Conservation (phyloP, 2,113 vertebrate genomes). For the Piaya cayana region DNA sequence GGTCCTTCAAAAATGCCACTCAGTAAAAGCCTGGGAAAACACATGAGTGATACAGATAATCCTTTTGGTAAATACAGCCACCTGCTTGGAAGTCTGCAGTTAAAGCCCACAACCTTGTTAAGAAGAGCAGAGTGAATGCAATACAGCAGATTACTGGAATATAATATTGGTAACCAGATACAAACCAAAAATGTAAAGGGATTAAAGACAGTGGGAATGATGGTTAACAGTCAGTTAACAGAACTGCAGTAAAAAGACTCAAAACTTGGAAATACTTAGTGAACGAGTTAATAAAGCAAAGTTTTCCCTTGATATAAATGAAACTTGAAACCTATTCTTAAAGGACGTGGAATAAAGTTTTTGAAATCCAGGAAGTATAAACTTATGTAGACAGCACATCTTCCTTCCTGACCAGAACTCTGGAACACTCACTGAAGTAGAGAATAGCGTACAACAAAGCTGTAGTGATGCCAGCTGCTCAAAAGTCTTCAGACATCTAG, state of each 20-base stretch:
- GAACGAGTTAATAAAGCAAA: conserved; percentile 21
- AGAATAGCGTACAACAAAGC: neutral
- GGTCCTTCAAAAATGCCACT: conserved; percentile 8
- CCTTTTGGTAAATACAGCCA: conserved; percentile 48
- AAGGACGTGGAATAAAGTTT: neutral
- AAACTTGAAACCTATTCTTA: conserved; percentile 19
- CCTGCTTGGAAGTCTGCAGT: conserved; percentile 27
- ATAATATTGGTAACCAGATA: conserved; percentile 52
- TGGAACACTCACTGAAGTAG: neutral
- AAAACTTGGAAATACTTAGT: conserved; percentile 19
- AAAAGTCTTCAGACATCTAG: neutral
- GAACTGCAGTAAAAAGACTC: conserved; percentile 13
- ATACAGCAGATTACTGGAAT: conserved; percentile 14
- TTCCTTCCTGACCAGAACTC: conserved; percentile 5
- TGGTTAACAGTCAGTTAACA: conserved; percentile 37
- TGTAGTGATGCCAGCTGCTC: neutral
- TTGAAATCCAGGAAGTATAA: conserved; percentile 36
- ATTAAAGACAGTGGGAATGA: no score
- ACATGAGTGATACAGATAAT: conserved; percentile 41
- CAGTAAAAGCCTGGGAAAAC: conserved; percentile 53
- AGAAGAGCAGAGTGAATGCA: neutral
- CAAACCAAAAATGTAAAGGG: conserved; percentile 23
- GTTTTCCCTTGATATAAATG: conserved; percentile 32
- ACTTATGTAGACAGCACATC: neutral
- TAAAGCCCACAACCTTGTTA: conserved; percentile 1